Conservation (phyloP, 2,113 vertebrate genomes). For the Xiphophorus maculatus region DNA sequence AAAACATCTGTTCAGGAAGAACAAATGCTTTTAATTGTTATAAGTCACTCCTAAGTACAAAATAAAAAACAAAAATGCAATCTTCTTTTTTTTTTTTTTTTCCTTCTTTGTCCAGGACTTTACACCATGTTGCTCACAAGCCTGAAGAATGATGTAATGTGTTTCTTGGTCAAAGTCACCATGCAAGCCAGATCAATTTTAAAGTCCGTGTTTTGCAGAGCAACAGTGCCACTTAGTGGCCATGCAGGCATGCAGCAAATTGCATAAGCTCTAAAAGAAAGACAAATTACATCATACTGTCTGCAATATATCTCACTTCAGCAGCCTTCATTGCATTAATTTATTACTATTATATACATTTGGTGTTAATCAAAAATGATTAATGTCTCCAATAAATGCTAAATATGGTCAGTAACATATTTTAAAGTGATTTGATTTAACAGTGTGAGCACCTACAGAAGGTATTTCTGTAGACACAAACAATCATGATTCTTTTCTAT, state of each 20-base stretch:
- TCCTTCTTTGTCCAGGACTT: conserved; percentile 11
- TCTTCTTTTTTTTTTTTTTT: not conserved
- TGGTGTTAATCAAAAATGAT: not conserved
- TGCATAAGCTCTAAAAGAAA: conserved; percentile 54
- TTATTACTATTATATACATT: not conserved
- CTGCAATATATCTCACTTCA: not conserved
- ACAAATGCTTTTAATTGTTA: conserved; percentile 1
- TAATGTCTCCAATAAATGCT: not conserved
- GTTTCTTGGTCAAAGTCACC: conserved; percentile 66
- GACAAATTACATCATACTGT: conserved; percentile 61
- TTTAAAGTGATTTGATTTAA: not conserved
- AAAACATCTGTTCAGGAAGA: not conserved
- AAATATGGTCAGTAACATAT: not conserved
- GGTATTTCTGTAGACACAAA: not conserved
- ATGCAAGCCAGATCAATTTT: conserved; percentile 26
- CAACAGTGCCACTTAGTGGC: conserved; percentile 75
- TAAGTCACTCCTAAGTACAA: not conserved
- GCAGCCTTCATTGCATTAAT: not conserved
- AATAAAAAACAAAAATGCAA: not conserved
- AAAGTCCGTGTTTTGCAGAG: conserved; percentile 29
- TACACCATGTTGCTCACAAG: conserved; percentile 15
- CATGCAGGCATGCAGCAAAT: conserved; percentile 39
- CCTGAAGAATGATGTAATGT: conserved; percentile 69
- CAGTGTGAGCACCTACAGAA: not conserved
- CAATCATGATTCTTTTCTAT: not conserved